Evolutionary conservation across 2,113 vertebrate genomes (phyloP), one percentile per base, ranked within the genome.

Genomic region (Plestiodon gilberti): DNA sequence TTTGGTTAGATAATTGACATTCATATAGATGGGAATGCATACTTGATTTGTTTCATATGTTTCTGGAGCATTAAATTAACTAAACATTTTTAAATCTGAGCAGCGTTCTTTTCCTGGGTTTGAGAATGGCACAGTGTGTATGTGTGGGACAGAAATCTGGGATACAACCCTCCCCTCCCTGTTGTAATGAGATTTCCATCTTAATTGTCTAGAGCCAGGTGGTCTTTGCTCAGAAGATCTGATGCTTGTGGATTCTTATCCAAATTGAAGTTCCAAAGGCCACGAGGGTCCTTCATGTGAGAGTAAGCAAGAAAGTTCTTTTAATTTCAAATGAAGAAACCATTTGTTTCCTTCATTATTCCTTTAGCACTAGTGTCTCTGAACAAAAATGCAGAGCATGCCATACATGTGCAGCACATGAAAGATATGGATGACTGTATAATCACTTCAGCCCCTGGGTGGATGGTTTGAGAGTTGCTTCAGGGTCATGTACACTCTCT

Each of bases 251-350:
- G 6, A n/a, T 85, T 70, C 67, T 38, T 75, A 25, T 74, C 76
- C 70, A 78, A 52, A 78, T 35, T 30, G 81, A 40, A 81, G 69
- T 73, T 74, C 69, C 69, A 52, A 74, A 33, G 25, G 18, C 35
- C 76, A 18, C 23, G 35, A 43, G 62, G 28, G 77, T 77, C 62
- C 20, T 67, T 70, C 73, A 69, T 59, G 38, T 70, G 20, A 77
- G 73, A 62, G 62, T 25, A 22, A 35, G 33, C 52, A 40, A 43
- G 52, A 59, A 85, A 59, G 13, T 78, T 77, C 52, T 28, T 82
- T 87, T 78, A 59, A 82, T 82, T 82, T 67, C 73, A 15, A 69
- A 55, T 83, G 83, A 57, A n/a, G 43, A 89, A 83, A 64, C 71
- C 40, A 78, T 74, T 82, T 85, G 55, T 25, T 40, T 22, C 61